Base-by-base conservation (phyloP, 1,140 invertebrate genomes). In the Nasonia vitripennis region DNA sequence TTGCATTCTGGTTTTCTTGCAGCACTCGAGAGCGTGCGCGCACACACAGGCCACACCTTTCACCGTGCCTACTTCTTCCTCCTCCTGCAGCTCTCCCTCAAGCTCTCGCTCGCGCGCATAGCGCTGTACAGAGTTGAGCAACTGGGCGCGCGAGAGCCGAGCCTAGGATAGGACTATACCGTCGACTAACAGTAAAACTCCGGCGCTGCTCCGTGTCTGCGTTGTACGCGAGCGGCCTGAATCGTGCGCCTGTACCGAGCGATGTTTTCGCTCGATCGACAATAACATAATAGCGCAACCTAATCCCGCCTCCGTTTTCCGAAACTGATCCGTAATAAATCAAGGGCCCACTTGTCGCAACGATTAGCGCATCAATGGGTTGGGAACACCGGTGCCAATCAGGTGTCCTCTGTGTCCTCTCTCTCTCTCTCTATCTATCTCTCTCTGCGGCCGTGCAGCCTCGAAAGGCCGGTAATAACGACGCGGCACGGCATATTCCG, bases 1-100 rank as follows among this genome's bases (percentile, higher is more conserved):
- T 92, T 90, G 90, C 91, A 92, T 92, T 92, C 91, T 92, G 89
- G 89, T 91, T 91, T 91, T 77, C 89, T 92, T 89, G 87, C 89
- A 88, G 89, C 84, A 88, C 68, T 71, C 12, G 68, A 27, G 23
- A n/a, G 31, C 68, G n/a, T 20, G 37, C 23, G 73, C 37, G 55
- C 23, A 9, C 73, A 11, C 55, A 11, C 17, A n/a, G 89, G 90
- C 92, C 92, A 93, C 92, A 93, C 92, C 92, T 93, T 93, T 93
- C 92, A 93, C 92, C 92, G 84, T 81, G 68, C 78, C 83, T 62
- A 79, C 17, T 73, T 73, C 45, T 80, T 84, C 31, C 70, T 80
- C 23, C 48, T 77, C 73, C 81, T 77, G 86, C 87, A 83, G 75
- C 86, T 87, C 84, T 78, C 86, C 86, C 86, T 86, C 74, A 85